Conservation (phyloP, 2,888 invertebrate genomes). For the Ceriagrion tenellum region DNA sequence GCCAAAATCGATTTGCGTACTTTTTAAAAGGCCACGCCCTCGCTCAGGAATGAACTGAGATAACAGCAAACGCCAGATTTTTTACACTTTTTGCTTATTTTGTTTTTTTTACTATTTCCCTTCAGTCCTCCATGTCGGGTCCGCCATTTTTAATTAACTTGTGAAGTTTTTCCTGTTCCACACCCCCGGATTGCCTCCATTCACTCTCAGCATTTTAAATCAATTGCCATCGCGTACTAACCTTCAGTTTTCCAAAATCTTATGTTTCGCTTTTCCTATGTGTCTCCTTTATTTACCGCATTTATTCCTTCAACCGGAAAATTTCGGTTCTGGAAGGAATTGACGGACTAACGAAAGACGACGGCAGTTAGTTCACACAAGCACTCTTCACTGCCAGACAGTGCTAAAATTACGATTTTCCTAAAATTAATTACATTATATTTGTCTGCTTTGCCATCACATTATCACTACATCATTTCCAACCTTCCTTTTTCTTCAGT, state of each 20-base stretch:
- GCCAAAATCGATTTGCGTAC: slow-evolving; percentile 5
- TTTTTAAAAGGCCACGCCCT: slow-evolving; percentile 16
- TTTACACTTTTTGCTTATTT: background rate
- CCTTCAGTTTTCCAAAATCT: background rate
- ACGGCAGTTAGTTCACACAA: no score
- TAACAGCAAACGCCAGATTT: slow-evolving; percentile 37
- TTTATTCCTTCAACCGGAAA: no score
- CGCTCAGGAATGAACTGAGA: background rate
- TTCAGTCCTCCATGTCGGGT: background rate
- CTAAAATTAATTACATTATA: no score
- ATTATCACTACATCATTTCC: no score
- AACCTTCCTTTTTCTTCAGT: no score
- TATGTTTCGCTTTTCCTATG: no score
- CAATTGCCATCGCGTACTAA: background rate
- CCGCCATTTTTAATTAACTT: slow-evolving; percentile 52
- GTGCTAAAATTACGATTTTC: no score
- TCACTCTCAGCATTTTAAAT: background rate
- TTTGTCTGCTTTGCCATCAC: no score
- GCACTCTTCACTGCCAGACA: no score
- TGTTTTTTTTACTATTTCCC: background rate
- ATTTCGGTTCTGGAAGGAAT: no score
- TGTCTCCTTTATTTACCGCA: no score
- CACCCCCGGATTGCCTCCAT: background rate
- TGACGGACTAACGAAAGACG: no score
- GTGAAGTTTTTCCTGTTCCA: background rate